Evolutionary conservation across 2,113 vertebrate species (phyloP), one percentile per base, ranked within the genome.

Genomic region (Actenoides hombroni): DNA sequence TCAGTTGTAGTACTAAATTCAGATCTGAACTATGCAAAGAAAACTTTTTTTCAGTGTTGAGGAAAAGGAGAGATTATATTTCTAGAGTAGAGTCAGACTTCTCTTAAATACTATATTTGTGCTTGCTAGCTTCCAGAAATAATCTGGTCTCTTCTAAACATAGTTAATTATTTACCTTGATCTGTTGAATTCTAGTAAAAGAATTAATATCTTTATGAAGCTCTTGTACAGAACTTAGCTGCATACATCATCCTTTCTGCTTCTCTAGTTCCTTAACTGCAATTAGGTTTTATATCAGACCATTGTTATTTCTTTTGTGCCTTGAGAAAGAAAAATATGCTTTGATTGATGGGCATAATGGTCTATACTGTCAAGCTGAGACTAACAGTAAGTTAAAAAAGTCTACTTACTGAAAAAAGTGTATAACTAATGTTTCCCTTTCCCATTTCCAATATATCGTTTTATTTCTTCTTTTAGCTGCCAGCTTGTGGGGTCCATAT

Each of bases 401-500:
- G 2, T 44, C 17, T 68, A 3, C 61, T 70, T 83, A 25, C 5
- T 87, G 51, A 59, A 90, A 73, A 42, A 13, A 40, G 20, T 26
- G 1, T 67, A 24, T 56, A 68, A 75, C 68, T 33, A 46, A 7
- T 39, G 14, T 16, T 85, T 79, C 44, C 19, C 20, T 60, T 89
- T 95, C 65, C 21, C 24, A 9, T 94, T 96, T 83, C 78, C 67
- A 81, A 88, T 84, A 40, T 80, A 7, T 89, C 79, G 29, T 67
- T 87, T 86, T 60, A 67, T 90, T 57, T 74, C 87, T 91, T 80
- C 53, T 89, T 95, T 40, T 80, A 99, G 99, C 98, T 97, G 99
- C 99, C 97, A 99, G 99, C 97, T 98, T 99, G 78, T 99, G 99
- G 99, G 99, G 99, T 37, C 99, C 99, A 12, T 99, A 99, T 91